phyloP scores from a whole-genome alignment of 2,797 vertebrate species.

The Takifugu ocellatus region DNA sequence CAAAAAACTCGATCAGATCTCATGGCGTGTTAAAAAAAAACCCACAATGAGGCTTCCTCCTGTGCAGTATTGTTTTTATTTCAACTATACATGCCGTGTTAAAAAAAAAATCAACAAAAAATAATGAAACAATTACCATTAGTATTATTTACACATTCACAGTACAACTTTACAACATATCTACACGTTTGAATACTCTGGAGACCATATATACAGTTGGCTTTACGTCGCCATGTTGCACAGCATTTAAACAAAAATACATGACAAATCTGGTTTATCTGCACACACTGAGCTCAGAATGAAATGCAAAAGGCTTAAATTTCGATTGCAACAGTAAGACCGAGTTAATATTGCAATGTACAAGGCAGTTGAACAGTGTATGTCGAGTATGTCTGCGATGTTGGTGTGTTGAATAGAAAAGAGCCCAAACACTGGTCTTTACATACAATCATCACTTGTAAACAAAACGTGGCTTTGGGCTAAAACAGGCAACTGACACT shows the following conservation, averaged over 20 bases:
- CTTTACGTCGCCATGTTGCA: constrained; percentile 86
- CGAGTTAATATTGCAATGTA: constrained; percentile 93
- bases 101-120: constrained; percentile 87
- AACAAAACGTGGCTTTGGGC: constrained; percentile 78
- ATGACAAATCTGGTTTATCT: constrained; percentile 89
- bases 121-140: constrained; percentile 82
- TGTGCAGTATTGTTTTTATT: constrained; percentile 94
- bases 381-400: constrained; percentile 61
- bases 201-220: constrained; percentile 87
- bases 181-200: constrained; percentile 98
- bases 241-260: constrained; percentile 92
- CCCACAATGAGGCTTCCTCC: constrained; percentile 25
- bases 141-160: constrained; percentile 99
- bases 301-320: constrained; percentile 90
- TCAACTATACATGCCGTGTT: constrained; percentile 99
- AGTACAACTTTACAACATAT: constrained; percentile 99
- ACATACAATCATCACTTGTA: constrained; percentile 80
- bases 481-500: constrained; percentile 64
- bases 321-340: constrained; percentile 94
- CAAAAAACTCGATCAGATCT: background rate
- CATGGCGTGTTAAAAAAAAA: background rate
- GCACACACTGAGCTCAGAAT: constrained; percentile 89
- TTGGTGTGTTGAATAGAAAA: constrained; percentile 62
- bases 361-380: constrained; percentile 92
- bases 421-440: constrained; percentile 69